These are phyloP conservation scores for Engystomops pustulosus DNA, from an alignment of 2,113 vertebrate species.

Conservation along the genomic window DNA sequence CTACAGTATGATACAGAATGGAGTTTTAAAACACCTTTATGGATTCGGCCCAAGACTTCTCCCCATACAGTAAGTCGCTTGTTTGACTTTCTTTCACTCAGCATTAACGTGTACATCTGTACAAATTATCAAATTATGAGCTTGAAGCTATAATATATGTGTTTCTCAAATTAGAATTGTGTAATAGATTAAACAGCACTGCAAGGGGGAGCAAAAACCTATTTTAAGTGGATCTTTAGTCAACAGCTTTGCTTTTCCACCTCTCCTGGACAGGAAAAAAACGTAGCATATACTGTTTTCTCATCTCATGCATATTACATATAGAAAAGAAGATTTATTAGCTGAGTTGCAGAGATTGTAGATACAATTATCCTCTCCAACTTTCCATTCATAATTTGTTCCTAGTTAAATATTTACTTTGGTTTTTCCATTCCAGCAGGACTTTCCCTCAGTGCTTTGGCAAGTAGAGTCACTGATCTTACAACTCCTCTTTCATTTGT, in stretches of 20 bases:
- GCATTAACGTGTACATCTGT: too few relatives aligned
- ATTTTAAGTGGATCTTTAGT: not conserved
- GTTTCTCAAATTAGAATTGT: not conserved
- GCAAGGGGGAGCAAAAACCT: not conserved
- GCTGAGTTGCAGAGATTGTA: not conserved
- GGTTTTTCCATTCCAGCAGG: conserved; percentile 44
- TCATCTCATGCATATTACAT: too few relatives aligned
- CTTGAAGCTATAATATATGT: not conserved
- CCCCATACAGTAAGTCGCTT: too few relatives aligned
- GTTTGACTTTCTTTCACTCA: too few relatives aligned
- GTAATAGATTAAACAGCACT: not conserved
- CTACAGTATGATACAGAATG: too few relatives aligned
- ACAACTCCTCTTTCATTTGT: conserved; percentile 39
- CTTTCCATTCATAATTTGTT: conserved; percentile 43
- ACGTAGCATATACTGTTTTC: too few relatives aligned
- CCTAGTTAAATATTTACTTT: conserved; percentile 42
- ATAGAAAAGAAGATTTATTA: not conserved
- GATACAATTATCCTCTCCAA: conserved; percentile 14
- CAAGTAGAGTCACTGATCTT: conserved; percentile 49
- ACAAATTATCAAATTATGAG: too few relatives aligned
- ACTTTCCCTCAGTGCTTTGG: conserved; percentile 45
- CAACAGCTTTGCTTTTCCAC: not conserved
- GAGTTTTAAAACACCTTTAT: too few relatives aligned
- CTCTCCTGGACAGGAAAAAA: too few relatives aligned
- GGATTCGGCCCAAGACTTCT: too few relatives aligned